Evolutionary conservation across 1,140 invertebrate genomes (phyloP), one percentile per base, ranked within the genome.

Genomic region (Macrobrachium nipponense): DNA sequence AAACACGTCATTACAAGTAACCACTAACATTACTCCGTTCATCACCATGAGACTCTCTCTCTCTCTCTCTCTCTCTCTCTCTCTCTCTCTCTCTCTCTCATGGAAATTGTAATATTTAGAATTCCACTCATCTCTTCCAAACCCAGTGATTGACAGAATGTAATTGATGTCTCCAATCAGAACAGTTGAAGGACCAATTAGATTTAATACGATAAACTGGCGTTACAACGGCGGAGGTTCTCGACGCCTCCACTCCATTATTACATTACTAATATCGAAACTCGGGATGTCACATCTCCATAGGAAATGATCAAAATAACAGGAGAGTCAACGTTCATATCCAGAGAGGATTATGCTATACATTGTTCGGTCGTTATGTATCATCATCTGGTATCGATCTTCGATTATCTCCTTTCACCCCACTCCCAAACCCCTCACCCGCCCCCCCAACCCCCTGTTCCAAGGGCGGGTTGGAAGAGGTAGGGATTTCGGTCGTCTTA

Each of bases 31-130:
- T 51, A 51, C 43, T 27, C 36, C 20, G 36, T 58, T 59, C 59
- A 23, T 61, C n/a, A 18, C 59, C n/a, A 44, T 78, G 20, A 43
- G 5, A 15, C 76, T 77, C 76, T 58, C 59, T 59, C 59, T 61
- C 59, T 61, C 66, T 64, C 43, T 68, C 36, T 62, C n/a, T 66
- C 79, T 66, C 43, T 80, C 79, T 64, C 64, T 20, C 64, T 64
- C 44, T 70, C 66, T 70, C 43, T 18, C 62, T 14, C 43, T 70
- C 27, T 51, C 64, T 81, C 27, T 43, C 15, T 44, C 20, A 62
- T 15, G 12, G 11, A 60, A 5, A 2, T 10, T 14, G 44, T 77
- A 15, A n/a, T 11, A 23, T n/a, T 60, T 15, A 58, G n/a, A n/a
- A 5, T 43, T 43, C 59, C 15, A 6, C 44, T 59, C 7, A 20